phyloP scores from a whole-genome alignment of 2,113 vertebrate species.

The Zosterops pallidus region DNA sequence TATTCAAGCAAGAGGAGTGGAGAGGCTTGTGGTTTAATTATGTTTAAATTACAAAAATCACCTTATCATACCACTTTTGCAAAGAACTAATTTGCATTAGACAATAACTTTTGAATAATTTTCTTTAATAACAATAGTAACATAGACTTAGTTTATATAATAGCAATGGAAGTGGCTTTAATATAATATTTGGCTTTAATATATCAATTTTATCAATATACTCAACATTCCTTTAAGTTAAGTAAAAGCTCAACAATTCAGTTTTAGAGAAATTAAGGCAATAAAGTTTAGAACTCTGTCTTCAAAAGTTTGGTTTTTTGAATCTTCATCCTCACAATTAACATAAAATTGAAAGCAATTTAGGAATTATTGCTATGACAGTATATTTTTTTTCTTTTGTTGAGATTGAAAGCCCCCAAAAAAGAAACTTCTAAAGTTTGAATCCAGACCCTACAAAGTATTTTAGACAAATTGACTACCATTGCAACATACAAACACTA shows the following conservation, averaged over 20 bases:
- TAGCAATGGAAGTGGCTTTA: constrained; percentile 20
- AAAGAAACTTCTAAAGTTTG: neutral
- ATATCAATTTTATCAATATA: constrained; percentile 54
- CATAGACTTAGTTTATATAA: neutral
- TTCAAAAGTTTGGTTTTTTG: neutral
- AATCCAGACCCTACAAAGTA: neutral
- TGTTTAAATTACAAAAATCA: constrained; percentile 24
- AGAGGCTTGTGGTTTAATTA: neutral
- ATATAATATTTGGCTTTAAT: constrained; percentile 13
- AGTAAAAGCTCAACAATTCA: constrained; percentile 2
- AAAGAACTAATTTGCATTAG: constrained; percentile 36
- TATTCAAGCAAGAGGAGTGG: neutral
- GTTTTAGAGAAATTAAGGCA: neutral
- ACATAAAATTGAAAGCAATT: neutral
- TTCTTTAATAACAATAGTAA: constrained; percentile 5
- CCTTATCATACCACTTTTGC: neutral
- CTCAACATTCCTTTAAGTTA: constrained; percentile 23
- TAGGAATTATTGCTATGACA: neutral
- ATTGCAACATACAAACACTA: neutral
- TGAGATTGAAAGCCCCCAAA: neutral
- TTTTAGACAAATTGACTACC: neutral
- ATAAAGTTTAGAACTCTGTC: neutral
- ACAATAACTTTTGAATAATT: constrained; percentile 20
- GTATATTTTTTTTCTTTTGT: neutral
- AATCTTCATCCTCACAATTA: neutral